phyloP scores from a whole-genome alignment of 2,888 invertebrate species.

The Psylliodes chrysocephalus region DNA sequence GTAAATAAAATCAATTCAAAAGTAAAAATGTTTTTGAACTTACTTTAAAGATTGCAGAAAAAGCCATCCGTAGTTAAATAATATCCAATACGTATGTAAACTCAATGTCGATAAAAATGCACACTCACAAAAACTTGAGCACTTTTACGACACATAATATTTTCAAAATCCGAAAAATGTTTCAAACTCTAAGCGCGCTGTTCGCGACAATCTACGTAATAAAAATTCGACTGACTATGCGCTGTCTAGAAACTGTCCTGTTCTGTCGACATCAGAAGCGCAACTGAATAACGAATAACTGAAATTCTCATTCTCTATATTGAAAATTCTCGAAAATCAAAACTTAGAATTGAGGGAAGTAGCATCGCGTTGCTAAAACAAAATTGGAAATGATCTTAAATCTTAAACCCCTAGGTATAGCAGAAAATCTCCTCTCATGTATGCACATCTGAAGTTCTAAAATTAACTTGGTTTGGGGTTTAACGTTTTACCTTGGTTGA shows the following conservation, averaged over 20 bases:
- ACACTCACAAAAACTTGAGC: slow-evolving; percentile 45
- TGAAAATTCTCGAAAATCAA: slow-evolving; percentile 16
- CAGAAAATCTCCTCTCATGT: too few species aligned
- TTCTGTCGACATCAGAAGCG: slow-evolving; percentile 38
- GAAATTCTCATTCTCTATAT: too few species aligned
- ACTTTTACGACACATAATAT: slow-evolving; percentile 51
- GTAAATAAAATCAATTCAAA: too few species aligned
- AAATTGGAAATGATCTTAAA: neutral
- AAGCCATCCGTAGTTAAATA: slow-evolving; percentile 39
- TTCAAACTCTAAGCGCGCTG: slow-evolving; percentile 4
- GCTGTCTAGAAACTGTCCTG: neutral
- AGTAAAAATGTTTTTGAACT: too few species aligned
- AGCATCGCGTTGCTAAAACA: neutral
- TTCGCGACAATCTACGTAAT: slow-evolving; percentile 22
- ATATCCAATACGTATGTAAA: slow-evolving; percentile 30
- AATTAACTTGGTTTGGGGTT: slow-evolving; percentile 1
- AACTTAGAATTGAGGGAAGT: neutral
- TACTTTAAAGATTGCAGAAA: slow-evolving; percentile 41
- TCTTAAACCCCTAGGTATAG: too few species aligned
- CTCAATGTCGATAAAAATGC: slow-evolving; percentile 32
- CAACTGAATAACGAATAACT: too few species aligned
- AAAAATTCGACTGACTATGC: neutral
- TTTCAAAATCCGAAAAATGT: slow-evolving; percentile 15
- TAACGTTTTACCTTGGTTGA: slow-evolving; percentile 2
- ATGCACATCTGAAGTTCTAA: slow-evolving; percentile 14